phyloP scores from a whole-genome alignment of 2,888 invertebrate species.

The Iselma pallidipennis region DNA sequence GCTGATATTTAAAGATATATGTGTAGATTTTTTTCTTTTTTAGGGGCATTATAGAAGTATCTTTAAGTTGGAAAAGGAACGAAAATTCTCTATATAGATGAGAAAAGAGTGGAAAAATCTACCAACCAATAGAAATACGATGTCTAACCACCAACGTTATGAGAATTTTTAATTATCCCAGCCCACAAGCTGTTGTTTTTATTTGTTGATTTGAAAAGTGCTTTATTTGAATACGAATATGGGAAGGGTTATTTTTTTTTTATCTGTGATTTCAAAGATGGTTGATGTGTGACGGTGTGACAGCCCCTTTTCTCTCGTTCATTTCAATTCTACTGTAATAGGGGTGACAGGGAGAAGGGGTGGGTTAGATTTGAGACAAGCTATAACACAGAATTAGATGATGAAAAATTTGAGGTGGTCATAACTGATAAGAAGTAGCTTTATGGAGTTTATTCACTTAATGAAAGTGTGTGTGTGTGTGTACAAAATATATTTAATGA shows the following conservation, averaged over 20 bases:
- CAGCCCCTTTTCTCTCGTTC: not conserved
- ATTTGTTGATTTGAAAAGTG: slow-evolving; percentile 50
- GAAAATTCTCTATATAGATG: slow-evolving; percentile 4
- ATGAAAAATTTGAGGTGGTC: no score
- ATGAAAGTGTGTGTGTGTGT: not conserved
- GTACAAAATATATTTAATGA: no score
- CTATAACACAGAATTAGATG: no score
- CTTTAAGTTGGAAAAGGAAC: not conserved
- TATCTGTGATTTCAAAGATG: slow-evolving; percentile 46
- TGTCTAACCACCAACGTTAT: slow-evolving; percentile 30
- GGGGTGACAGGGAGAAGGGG: not conserved
- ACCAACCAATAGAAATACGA: slow-evolving; percentile 44
- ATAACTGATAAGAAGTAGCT: no score
- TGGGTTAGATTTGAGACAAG: not conserved
- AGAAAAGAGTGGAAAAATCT: slow-evolving; percentile 28
- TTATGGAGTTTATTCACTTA: no score
- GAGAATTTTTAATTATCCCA: slow-evolving; percentile 57
- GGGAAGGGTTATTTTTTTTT: slow-evolving; percentile 36
- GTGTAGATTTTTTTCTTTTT: not conserved
- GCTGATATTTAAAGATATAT: not conserved
- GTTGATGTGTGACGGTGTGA: slow-evolving; percentile 17
- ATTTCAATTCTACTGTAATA: not conserved
- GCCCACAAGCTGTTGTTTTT: slow-evolving; percentile 56
- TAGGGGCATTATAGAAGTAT: not conserved
- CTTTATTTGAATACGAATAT: slow-evolving; percentile 40